Evolutionary conservation across 2,113 vertebrate species (phyloP).

Genomic region (Gnathonemus echidnorhynchus): DNA sequence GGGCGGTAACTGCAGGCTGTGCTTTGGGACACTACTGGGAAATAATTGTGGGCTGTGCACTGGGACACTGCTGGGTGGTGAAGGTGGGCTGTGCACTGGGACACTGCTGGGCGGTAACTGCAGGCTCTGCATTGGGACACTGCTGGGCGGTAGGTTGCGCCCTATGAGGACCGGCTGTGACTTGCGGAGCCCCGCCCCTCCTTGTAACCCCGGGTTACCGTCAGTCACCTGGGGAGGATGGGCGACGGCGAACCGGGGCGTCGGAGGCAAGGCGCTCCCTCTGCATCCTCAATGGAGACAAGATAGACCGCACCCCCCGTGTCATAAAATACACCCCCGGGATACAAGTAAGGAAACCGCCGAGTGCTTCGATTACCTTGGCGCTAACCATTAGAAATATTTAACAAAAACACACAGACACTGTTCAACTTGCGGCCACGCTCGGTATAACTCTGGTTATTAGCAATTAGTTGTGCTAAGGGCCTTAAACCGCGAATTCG

Average conservation of each 20-base stretch:
- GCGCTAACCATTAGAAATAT: not conserved
- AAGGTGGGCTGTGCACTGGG: rapidly evolving
- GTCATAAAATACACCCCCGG: not conserved
- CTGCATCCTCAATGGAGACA: not conserved
- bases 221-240: not conserved
- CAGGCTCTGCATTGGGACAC: not conserved
- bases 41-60: not conserved
- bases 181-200: not conserved
- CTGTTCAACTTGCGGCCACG: not conserved
- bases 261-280: not conserved
- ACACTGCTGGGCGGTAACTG: not conserved
- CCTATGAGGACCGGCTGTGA: not conserved
- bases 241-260: not conserved
- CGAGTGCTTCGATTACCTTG: not conserved
- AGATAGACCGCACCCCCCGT: not conserved
- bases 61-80: not conserved
- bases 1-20: not conserved
- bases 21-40: not conserved
- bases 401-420: not conserved
- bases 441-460: not conserved
- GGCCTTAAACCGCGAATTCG: not conserved
- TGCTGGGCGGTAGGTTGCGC: not conserved
- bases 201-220: not conserved
- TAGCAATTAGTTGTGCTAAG: not conserved
- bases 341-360: not conserved